A percentile compares a stretch with the other conserved stretches of the same genome.
phyloP scores from a whole-genome alignment of 2,888 invertebrate species.

The Dolomedes plantarius region DNA sequence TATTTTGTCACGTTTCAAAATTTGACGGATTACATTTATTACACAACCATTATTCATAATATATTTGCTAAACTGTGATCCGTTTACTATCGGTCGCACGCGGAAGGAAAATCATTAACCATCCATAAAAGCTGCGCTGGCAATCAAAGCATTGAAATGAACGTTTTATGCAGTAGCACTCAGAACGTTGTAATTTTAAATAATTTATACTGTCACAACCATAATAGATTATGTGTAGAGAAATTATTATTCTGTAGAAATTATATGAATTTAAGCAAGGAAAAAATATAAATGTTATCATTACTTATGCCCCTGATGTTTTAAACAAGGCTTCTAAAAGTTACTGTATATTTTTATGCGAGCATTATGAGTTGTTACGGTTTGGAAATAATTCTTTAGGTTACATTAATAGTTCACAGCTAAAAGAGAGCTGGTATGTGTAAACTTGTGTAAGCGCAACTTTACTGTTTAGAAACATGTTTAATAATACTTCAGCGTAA shows the following conservation, averaged over 20 bases:
- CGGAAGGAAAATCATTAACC: neutral
- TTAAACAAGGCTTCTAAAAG: neutral
- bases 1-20: neutral
- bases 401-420: too few species aligned
- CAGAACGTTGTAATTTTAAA: constrained; percentile 3
- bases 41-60: neutral
- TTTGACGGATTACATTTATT: neutral
- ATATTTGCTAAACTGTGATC: neutral
- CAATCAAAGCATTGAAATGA: neutral
- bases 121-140: neutral
- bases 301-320: neutral
- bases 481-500: too few species aligned
- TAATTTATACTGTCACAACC: neutral
- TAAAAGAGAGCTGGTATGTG: too few species aligned
- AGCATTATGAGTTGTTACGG: too few species aligned
- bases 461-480: too few species aligned
- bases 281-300: constrained; percentile 3
- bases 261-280: neutral
- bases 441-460: too few species aligned
- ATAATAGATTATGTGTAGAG: neutral
- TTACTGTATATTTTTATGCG: neutral
- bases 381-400: too few species aligned
- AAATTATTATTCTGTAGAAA: neutral
- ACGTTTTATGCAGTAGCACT: neutral
- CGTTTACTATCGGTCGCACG: neutral